phyloP scores from a whole-genome alignment of 2,888 invertebrate genomes.

The Noctua pronuba region DNA sequence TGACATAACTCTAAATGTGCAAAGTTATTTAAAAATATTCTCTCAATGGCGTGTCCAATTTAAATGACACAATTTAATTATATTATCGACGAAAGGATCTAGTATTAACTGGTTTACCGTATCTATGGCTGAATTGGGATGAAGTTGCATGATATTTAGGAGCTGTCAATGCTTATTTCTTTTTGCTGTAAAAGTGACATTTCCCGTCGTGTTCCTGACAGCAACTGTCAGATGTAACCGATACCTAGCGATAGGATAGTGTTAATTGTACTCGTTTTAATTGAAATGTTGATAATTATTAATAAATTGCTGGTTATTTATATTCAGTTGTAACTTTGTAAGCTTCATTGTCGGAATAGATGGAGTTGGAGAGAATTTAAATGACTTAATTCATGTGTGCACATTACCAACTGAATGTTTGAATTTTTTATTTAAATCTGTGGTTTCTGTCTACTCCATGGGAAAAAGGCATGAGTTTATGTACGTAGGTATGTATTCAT shows the following conservation, averaged over 20 bases:
- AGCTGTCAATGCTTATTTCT: constrained; percentile 31
- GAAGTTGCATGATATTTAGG: constrained; percentile 51
- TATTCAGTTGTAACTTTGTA: constrained; percentile 18
- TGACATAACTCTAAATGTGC: constrained; percentile 40
- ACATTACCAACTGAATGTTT: background rate
- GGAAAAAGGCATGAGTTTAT: background rate
- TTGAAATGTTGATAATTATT: constrained; percentile 32
- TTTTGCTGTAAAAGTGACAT: constrained; percentile 48
- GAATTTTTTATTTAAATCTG: background rate
- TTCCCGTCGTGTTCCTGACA: constrained; percentile 40
- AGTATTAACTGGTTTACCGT: constrained; percentile 48
- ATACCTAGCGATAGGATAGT: constrained; percentile 30
- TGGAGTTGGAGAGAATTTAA: background rate
- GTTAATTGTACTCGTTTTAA: constrained; percentile 32
- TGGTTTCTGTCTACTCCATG: background rate
- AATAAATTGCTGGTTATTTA: constrained; percentile 18
- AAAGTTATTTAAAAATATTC: constrained; percentile 63
- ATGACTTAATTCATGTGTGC: background rate
- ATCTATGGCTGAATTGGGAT: constrained; percentile 49
- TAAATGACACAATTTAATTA: constrained; percentile 64
- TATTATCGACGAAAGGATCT: constrained; percentile 54
- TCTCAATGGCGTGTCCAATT: constrained; percentile 49
- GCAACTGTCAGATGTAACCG: constrained; percentile 51
- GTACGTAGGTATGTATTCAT: background rate
- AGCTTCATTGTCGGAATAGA: background rate